Evolutionary conservation across 2,113 vertebrate species (phyloP).

Genomic region (Vanacampus margaritifer): DNA sequence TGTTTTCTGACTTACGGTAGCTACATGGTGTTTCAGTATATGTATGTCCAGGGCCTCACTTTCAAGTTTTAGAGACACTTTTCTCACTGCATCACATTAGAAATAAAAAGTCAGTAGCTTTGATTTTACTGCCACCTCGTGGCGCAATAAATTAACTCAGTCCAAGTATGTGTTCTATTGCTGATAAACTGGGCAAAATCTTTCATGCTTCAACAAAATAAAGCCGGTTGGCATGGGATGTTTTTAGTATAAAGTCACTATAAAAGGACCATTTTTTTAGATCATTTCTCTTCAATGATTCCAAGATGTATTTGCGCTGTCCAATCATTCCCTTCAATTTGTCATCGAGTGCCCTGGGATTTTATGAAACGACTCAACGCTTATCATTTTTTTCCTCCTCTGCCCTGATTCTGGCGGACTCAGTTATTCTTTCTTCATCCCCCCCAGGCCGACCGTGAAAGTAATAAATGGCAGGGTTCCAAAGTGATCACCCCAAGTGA

Average conservation of each 20-base stretch:
- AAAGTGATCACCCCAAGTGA: conserved; percentile 8
- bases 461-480: neutral
- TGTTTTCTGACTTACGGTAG: too few species aligned
- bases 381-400: conserved; percentile 15
- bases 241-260: neutral
- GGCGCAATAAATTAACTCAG: conserved; percentile 3
- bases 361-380: neutral
- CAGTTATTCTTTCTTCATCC: conserved; percentile 17
- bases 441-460: conserved; percentile 10
- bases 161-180: neutral
- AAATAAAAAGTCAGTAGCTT: conserved; percentile 18
- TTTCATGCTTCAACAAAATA: neutral
- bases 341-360: neutral
- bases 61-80: conserved; percentile 19
- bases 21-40: neutral
- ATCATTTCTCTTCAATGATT: neutral
- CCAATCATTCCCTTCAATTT: neutral
- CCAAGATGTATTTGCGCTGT: neutral
- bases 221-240: neutral
- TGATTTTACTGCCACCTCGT: conserved; percentile 48
- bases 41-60: neutral
- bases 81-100: conserved; percentile 5
- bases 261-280: neutral
- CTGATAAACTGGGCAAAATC: neutral
- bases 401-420: conserved; percentile 16